These are phyloP conservation scores for Metopolophium dirhodum DNA, from an alignment of 1,140 invertebrate genomes.

Conservation along the genomic window DNA sequence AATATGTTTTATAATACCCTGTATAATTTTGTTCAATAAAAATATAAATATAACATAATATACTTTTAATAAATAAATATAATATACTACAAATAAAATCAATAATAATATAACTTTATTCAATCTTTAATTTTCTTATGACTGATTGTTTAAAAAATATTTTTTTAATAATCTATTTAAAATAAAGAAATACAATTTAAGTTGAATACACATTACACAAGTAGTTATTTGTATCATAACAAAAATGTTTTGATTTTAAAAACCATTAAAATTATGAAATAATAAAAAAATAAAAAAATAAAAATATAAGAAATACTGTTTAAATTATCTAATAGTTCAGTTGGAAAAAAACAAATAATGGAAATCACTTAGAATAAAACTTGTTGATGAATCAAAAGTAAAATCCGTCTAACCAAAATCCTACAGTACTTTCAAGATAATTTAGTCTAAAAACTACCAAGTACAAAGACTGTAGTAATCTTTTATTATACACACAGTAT, in stretches of 20 bases:
- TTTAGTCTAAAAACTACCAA: background rate
- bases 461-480: background rate
- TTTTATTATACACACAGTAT: background rate
- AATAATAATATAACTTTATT: background rate
- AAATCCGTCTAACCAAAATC: background rate
- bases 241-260: background rate
- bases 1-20: slow-evolving; percentile 20
- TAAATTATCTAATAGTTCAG: background rate
- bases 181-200: background rate
- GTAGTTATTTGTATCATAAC: background rate
- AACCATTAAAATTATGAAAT: too few relatives aligned
- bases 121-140: background rate
- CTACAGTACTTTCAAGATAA: background rate
- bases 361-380: background rate
- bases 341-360: background rate
- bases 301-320: background rate
- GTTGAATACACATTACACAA: background rate
- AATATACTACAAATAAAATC: too few relatives aligned
- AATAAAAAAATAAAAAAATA: too few relatives aligned
- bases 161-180: background rate
- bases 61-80: background rate
- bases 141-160: background rate
- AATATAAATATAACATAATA: background rate
- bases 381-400: background rate
- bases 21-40: background rate